Base-by-base conservation (phyloP, 2,797 vertebrate genomes). In the Calcarius lapponicus region DNA sequence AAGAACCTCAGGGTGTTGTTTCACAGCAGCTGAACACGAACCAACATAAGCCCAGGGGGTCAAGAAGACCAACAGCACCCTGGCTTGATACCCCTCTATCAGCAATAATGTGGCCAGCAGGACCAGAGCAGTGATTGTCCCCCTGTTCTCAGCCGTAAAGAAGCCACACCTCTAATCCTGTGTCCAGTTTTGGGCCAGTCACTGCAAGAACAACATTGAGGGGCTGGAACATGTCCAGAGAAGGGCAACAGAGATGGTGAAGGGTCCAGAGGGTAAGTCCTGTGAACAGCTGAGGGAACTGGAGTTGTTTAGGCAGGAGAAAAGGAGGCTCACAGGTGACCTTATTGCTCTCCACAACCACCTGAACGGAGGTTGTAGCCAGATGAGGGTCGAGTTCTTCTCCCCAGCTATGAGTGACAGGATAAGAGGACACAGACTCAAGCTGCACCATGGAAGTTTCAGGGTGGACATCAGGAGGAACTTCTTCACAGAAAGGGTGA, bases 81-180 rank as follows among this genome's bases (percentile, higher is more conserved):
- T 40, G 51, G 16, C 15, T 8, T 47, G 28, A 40, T 61, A 29
- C 19, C 8, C 38, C 38, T 61, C 12, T 53, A 14, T 15, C 66
- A 65, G 34, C 12, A 28, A 4, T 15, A 28, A 5, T 53, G 58
- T 28, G 58, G 56, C 40, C 53, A 79, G 58, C 18, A 47, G 45
- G 13, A 53, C 1, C 18, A 42, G 45, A 53, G 22, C 31, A 53
- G 31, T 7, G 38, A 47, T 13, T 40, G 6, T 53, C 4, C 15
- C 25, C 5, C 29, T 18, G 5, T 19, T 3, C n/a, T 53, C 15
- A 22, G 45, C 28, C 58, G 8, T 53, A 13, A n/a, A 0, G 1
- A 58, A n/a, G 29, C 14, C 0, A 0, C 12, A 26, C 5, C 9
- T 40, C 25, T 6, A 45, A 76, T 40, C 25, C 53, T 71, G 7